Conservation (phyloP, 1,140 invertebrate genomes). For the Aphelinus atriplicis region DNA sequence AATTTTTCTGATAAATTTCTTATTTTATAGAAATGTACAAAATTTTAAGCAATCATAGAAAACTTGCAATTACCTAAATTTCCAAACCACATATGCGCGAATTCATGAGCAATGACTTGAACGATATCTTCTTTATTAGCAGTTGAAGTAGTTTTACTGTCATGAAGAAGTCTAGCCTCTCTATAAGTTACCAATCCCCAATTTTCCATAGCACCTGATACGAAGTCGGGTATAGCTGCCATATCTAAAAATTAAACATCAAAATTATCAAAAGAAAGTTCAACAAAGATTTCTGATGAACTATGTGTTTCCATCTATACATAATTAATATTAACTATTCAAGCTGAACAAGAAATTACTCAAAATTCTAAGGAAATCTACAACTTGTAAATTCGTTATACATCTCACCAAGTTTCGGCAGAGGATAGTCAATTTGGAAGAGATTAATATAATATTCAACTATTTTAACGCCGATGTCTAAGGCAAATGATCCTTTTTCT, state of each 20-base stretch:
- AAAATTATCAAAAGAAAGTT: background rate
- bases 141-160: constrained; percentile 74
- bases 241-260: constrained; percentile 74
- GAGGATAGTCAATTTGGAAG: constrained; percentile 85
- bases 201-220: constrained; percentile 95
- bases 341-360: too few species aligned
- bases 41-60: constrained; percentile 7
- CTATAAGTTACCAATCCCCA: constrained; percentile 89
- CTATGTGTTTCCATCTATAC: too few species aligned
- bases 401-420: constrained; percentile 82
- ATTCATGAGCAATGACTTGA: constrained; percentile 86
- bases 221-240: constrained; percentile 94
- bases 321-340: too few species aligned
- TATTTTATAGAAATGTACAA: constrained; percentile 10
- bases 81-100: constrained; percentile 94
- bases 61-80: constrained; percentile 73
- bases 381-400: too few species aligned
- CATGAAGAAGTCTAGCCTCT: constrained; percentile 84
- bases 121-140: constrained; percentile 82
- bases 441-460: constrained; percentile 89
- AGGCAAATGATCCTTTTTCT: constrained; percentile 82
- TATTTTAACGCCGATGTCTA: constrained; percentile 79
- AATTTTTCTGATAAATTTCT: background rate
- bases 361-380: too few species aligned
- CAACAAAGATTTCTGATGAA: background rate